phyloP scores from a whole-genome alignment of 2,113 vertebrate species.

The Thoracochromis brauschi region DNA sequence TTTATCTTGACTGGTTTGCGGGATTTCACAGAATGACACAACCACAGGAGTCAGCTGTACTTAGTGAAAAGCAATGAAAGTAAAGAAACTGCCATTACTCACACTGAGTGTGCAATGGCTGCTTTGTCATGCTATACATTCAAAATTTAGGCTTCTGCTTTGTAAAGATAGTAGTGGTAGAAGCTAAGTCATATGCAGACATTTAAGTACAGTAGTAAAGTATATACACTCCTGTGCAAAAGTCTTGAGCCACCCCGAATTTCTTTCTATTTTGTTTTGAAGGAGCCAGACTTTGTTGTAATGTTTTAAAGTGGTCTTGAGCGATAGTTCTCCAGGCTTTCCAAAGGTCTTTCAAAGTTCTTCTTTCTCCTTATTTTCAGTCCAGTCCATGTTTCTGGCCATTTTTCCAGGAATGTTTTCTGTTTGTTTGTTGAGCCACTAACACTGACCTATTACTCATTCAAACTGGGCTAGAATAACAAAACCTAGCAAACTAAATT shows the following conservation, averaged over 20 bases:
- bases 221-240: background rate
- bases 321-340: background rate
- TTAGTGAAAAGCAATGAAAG: background rate
- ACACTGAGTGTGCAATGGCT: background rate
- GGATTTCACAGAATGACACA: constrained; percentile 21
- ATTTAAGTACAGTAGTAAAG: background rate
- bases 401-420: background rate
- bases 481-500: background rate
- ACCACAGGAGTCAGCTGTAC: background rate
- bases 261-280: background rate
- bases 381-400: background rate
- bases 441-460: background rate
- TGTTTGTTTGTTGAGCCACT: background rate
- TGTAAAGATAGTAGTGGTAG: background rate
- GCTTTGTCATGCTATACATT: background rate
- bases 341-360: background rate
- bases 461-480: background rate
- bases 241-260: background rate
- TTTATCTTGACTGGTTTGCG: background rate
- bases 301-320: background rate
- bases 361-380: background rate
- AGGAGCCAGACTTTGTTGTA: background rate
- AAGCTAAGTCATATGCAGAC: background rate
- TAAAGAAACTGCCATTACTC: background rate
- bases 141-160: background rate